Evolutionary conservation across 1,140 invertebrate genomes (phyloP), one percentile per base, ranked within the genome.

Genomic region (Calycopis cecrops): DNA sequence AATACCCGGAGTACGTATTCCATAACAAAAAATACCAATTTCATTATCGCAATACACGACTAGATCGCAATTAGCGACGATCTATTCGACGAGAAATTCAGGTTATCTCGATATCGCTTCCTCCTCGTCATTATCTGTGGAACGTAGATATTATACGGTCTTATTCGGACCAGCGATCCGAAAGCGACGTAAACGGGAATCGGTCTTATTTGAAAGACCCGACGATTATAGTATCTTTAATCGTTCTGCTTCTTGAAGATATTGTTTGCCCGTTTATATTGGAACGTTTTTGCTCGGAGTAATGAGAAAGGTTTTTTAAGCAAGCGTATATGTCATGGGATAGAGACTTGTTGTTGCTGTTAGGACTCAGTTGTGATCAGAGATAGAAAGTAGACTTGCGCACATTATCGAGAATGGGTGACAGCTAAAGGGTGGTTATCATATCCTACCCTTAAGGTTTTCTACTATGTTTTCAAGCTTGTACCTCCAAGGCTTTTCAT

Each of bases 131-230:
- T 33, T 58, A 48, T 48, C 47, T 57, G 12, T 40, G 38, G 35
- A 60, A 50, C 60, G 49, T 60, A 63, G 58, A 64, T 60, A 64
- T 63, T 62, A 60, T 44, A 55, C 49, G 35, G 57, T 42, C 44
- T 57, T 49, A 58, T 60, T 53, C 66, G 63, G 57, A 3, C 62
- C 66, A 71, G 35, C 56, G 69, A 59, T 57, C 66, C 59, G 63
- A 44, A 57, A 60, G 62, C 66, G 63, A 48, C 63, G 63, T 51
- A 52, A 42, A 54, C 62, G 59, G 60, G 57, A 57, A 61, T 65
- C 37, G 49, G 57, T 54, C 52, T 62, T 63, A 60, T 62, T 65
- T 55, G 59, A 65, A 65, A 59, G 59, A 59, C 55, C 48, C 50
- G 49, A 34, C 62, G 59, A 65, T 61, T 61, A 55, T 44, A 38